These are phyloP conservation scores for Gallinago nigripennis DNA, from an alignment of 2,797 vertebrate genomes.

Conservation along the genomic window DNA sequence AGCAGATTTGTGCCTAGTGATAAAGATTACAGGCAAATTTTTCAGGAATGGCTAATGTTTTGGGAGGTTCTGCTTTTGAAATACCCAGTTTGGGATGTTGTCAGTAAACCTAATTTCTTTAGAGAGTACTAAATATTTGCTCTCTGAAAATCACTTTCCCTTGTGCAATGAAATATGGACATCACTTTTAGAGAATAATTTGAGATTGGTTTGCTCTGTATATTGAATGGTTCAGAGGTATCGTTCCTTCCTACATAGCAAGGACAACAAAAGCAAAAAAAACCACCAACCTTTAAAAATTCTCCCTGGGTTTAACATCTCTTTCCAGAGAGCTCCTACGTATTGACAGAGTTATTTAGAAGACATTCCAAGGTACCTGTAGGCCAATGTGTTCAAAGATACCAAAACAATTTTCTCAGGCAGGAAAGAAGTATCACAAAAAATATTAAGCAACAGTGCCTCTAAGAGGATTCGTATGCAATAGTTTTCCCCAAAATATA, in stretches of 20 bases:
- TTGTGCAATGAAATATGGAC: not conserved
- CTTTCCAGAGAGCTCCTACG: not conserved
- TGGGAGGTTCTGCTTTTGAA: not conserved
- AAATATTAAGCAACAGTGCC: slow-evolving; percentile 46
- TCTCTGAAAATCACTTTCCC: not conserved
- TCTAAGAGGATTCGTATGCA: slow-evolving; percentile 38
- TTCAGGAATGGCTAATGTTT: not conserved
- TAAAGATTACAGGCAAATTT: not conserved
- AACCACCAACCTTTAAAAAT: not conserved
- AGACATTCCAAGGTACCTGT: not conserved
- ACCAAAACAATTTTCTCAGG: not conserved
- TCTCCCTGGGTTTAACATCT: not conserved
- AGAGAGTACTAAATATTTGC: not conserved
- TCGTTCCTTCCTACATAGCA: not conserved
- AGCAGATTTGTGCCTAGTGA: not conserved
- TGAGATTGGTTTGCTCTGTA: not conserved
- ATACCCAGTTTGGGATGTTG: not conserved
- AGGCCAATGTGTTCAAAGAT: not conserved
- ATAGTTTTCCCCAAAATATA: not conserved
- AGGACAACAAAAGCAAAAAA: not conserved
- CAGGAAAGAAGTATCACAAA: not conserved
- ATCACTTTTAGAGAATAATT: not conserved
- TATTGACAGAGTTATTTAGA: not conserved
- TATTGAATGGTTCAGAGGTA: not conserved
- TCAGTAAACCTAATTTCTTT: not conserved